Base-by-base conservation (phyloP, 2,797 vertebrate species). In the Morelia viridis region DNA sequence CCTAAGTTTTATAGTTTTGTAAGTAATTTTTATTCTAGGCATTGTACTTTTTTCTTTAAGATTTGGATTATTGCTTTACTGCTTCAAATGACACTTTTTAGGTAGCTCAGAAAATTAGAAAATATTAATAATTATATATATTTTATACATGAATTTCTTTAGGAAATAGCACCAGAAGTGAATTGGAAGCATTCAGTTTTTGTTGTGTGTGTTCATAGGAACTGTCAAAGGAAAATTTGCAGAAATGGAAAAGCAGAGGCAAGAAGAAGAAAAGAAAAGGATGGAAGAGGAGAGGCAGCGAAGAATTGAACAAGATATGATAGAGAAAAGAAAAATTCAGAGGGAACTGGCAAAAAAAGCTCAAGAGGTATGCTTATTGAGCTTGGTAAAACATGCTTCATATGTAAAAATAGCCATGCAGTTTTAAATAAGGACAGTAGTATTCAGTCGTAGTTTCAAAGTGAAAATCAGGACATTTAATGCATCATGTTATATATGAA, bases 221-320 rank as follows among this genome's bases (percentile, higher is more conserved):
- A 99, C 99, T 0, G 99, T 99, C 92, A 99, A 99, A 97, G 99
- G 99, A 92, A 99, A 98, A 95, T 99, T 99, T 97, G 99, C 98
- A 89, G 99, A 98, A 97, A 99, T 99, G 99, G 99, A 99, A 97
- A 99, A 99, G 93, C 98, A 99, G 96, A 98, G 99, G 94, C 98
- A 99, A 95, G 98, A 99, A 94, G 99, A 96, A 93, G 98, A 99
- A 96, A 98, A 97, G 95, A 99, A 99, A 96, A 98, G 97, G 96
- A 99, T 94, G 1, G 99, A 98, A 80, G 98, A 97, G 26, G 99
- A 99, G 96, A 98, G 99, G 91, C 99, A 98, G 95, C 98, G 98
- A 90, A 98, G 99, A 91, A 97, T 98, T 62, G 97, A 98, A 91
- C 99, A 99, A 97, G 99, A 99, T 89, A 96, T 98, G 89, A 96